Evolutionary conservation across 2,113 vertebrate genomes (phyloP).

Genomic region (Thunnus maccoyii): DNA sequence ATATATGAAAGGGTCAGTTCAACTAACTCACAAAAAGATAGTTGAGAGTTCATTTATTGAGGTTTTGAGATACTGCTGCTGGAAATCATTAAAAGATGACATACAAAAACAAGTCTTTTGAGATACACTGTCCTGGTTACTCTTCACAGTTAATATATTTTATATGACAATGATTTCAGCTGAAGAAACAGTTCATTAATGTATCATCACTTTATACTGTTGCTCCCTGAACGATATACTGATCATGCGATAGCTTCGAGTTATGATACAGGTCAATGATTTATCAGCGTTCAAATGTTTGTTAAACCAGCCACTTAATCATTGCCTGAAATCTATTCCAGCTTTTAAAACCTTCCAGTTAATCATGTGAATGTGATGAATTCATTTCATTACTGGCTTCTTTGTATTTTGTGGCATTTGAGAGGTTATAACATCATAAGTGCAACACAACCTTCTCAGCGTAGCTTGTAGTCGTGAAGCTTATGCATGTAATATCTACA

Average conservation of each 20-base stretch:
- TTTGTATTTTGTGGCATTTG: too few relatives aligned
- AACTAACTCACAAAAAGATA: not conserved
- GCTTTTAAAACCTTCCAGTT: not conserved
- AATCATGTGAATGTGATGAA: not conserved
- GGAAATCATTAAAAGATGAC: too few relatives aligned
- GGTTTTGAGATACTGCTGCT: not conserved
- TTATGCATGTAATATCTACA: not conserved
- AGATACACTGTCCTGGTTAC: too few relatives aligned
- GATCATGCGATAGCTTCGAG: not conserved
- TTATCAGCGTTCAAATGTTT: too few relatives aligned
- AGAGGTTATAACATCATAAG: not conserved
- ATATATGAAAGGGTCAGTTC: not conserved
- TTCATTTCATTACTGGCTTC: too few relatives aligned
- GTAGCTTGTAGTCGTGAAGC: not conserved
- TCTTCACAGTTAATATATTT: not conserved
- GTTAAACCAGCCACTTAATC: not conserved
- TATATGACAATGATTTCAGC: not conserved
- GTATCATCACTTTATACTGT: not conserved
- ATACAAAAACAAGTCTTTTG: too few relatives aligned
- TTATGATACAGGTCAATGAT: not conserved
- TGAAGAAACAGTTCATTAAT: slow-evolving; percentile 6
- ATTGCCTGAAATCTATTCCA: not conserved
- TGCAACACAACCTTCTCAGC: not conserved
- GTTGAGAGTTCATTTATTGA: not conserved
- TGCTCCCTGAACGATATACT: not conserved